These are phyloP conservation scores for Oxyura jamaicensis DNA, from an alignment of 2,113 vertebrate species.

Conservation along the genomic window DNA sequence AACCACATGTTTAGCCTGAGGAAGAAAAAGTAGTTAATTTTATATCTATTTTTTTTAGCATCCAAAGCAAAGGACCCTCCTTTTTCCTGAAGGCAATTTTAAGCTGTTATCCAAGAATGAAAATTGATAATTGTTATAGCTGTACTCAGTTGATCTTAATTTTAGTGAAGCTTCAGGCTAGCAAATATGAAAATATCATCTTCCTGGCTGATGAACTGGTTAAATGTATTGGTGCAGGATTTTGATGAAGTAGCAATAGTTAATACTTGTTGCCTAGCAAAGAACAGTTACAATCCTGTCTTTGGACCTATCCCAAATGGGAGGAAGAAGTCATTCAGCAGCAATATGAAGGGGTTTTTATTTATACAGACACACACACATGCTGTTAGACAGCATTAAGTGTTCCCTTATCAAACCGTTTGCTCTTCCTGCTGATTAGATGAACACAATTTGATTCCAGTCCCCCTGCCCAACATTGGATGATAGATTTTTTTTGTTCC, in stretches of 20 bases:
- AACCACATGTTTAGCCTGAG: constrained; percentile 63
- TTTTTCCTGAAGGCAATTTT: constrained; percentile 76
- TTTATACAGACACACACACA: not conserved
- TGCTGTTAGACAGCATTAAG: constrained; percentile 39
- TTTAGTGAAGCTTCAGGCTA: constrained; percentile 77
- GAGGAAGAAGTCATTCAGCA: constrained; percentile 19
- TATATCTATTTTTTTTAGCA: constrained; percentile 53
- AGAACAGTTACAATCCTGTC: constrained; percentile 45
- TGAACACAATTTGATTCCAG: not conserved
- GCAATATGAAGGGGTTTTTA: not conserved
- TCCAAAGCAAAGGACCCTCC: constrained; percentile 74
- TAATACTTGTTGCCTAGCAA: constrained; percentile 52
- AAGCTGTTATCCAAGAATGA: constrained; percentile 80
- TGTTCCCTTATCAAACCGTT: not conserved
- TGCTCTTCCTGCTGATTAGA: not conserved
- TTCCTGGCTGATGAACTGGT: constrained; percentile 62
- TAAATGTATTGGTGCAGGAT: constrained; percentile 50
- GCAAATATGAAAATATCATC: constrained; percentile 71
- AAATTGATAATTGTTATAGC: constrained; percentile 79
- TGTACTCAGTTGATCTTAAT: constrained; percentile 72
- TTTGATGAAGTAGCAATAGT: constrained; percentile 64
- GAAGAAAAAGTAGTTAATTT: constrained; percentile 57
- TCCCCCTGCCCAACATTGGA: not conserved
- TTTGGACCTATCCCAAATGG: constrained; percentile 46
- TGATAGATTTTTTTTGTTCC: not conserved